Conservation (phyloP, 2,797 vertebrate species). For the Myotis pilosus region DNA sequence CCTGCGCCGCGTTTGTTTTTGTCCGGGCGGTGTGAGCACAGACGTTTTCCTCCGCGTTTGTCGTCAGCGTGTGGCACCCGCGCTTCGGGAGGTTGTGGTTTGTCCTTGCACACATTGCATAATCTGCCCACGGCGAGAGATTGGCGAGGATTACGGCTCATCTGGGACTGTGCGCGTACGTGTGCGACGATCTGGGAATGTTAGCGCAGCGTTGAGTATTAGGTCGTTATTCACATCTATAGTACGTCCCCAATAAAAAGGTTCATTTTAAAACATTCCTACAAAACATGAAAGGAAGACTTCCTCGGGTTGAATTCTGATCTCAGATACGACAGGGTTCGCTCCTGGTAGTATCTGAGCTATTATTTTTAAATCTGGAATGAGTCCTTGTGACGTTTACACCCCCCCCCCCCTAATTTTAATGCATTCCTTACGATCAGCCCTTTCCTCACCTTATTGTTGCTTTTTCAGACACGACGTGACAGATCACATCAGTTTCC, state of each 20-base stretch:
- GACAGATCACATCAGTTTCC: constrained; percentile 83
- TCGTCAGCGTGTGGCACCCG: constrained; percentile 65
- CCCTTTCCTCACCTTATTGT: constrained; percentile 63
- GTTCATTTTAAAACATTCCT: background rate
- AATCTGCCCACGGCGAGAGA: constrained; percentile 70
- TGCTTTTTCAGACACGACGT: constrained; percentile 74
- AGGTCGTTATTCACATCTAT: background rate
- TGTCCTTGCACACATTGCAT: constrained; percentile 79
- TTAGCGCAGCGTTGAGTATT: constrained; percentile 38
- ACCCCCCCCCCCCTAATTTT: background rate
- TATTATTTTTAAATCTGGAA: constrained; percentile 55
- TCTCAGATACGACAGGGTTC: background rate
- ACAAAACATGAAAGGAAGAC: background rate
- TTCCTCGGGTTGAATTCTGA: background rate
- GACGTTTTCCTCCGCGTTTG: constrained; percentile 54
- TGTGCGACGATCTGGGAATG: constrained; percentile 52
- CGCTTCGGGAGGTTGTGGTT: constrained; percentile 72
- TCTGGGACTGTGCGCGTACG: constrained; percentile 48
- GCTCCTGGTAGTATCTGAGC: background rate
- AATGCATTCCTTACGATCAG: constrained; percentile 36
- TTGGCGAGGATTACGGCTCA: constrained; percentile 39
- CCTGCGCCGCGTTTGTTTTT: constrained; percentile 37
- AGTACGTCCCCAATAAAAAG: background rate
- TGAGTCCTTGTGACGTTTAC: constrained; percentile 58
- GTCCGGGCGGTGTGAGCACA: constrained; percentile 36